These are phyloP conservation scores for Notocelia uddmanniana DNA, from an alignment of 2,888 invertebrate genomes.

Conservation along the genomic window DNA sequence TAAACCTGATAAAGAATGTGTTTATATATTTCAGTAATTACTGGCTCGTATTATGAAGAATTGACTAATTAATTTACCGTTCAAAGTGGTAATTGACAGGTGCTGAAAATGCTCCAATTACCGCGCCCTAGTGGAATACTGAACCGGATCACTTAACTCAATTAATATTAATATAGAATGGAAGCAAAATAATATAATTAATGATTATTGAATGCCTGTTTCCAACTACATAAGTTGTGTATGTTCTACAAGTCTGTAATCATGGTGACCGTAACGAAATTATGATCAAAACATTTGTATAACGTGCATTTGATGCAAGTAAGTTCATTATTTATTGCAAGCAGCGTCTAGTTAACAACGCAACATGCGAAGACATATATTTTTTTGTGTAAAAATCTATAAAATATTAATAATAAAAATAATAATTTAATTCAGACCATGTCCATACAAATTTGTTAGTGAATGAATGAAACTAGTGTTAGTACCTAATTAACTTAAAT, in stretches of 20 bases:
- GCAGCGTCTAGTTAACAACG: too few species aligned
- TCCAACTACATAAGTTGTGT: not conserved
- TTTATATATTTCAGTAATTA: not conserved
- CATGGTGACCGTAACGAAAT: too few species aligned
- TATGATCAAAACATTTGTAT: too few species aligned
- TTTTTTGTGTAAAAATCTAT: too few species aligned
- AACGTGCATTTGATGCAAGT: too few species aligned
- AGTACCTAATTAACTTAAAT: too few species aligned
- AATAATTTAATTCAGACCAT: too few species aligned
- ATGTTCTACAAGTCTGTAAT: not conserved
- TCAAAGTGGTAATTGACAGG: not conserved
- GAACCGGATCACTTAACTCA: not conserved
- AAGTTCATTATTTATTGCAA: too few species aligned
- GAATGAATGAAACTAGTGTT: too few species aligned
- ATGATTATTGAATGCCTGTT: not conserved
- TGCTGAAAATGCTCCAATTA: constrained; percentile 1
- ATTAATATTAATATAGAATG: not conserved
- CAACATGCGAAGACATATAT: too few species aligned
- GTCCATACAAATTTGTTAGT: too few species aligned
- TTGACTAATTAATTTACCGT: constrained; percentile 5
- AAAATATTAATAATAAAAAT: too few species aligned
- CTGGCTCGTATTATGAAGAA: not conserved
- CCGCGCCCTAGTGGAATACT: not conserved
- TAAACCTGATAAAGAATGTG: not conserved
- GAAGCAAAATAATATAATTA: not conserved